These are phyloP conservation scores for Mesorhabditis belari DNA, from an alignment of 2,888 invertebrate species.

Conservation along the genomic window DNA sequence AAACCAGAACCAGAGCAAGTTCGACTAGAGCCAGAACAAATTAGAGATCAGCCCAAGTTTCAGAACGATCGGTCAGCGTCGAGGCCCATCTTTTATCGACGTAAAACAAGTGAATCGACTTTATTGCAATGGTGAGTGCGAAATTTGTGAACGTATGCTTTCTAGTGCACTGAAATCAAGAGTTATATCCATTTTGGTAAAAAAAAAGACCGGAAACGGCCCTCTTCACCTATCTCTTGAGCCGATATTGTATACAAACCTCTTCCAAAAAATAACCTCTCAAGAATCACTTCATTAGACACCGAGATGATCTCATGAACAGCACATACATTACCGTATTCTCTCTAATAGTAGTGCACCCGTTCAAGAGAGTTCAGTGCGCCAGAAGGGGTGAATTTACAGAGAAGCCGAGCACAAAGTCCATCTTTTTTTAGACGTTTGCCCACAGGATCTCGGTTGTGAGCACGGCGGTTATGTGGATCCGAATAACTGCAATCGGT, in stretches of 20 bases:
- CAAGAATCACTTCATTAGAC: no score
- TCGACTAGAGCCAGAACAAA: constrained; percentile 32
- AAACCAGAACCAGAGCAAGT: constrained; percentile 38
- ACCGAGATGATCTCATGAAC: not conserved
- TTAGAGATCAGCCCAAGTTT: constrained; percentile 21
- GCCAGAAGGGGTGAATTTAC: no score
- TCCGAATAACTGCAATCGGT: constrained; percentile 41
- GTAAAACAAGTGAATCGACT: constrained; percentile 47
- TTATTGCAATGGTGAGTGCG: constrained; percentile 42
- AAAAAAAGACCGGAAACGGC: no score
- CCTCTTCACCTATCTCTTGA: no score
- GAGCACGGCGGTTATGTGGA: constrained; percentile 45
- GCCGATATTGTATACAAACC: no score
- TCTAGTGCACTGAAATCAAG: no score
- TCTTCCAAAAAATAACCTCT: no score
- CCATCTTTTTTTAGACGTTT: constrained; percentile 26
- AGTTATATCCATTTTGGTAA: no score
- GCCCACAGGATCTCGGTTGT: constrained; percentile 19
- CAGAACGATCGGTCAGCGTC: constrained; percentile 44
- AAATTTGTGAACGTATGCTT: no score
- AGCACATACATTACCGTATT: not conserved
- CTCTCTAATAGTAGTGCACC: no score
- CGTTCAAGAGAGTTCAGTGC: no score
- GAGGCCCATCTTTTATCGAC: constrained; percentile 43
- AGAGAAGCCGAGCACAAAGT: not conserved